phyloP scores from a whole-genome alignment of 2,888 invertebrate genomes.

The Apamea monoglypha region DNA sequence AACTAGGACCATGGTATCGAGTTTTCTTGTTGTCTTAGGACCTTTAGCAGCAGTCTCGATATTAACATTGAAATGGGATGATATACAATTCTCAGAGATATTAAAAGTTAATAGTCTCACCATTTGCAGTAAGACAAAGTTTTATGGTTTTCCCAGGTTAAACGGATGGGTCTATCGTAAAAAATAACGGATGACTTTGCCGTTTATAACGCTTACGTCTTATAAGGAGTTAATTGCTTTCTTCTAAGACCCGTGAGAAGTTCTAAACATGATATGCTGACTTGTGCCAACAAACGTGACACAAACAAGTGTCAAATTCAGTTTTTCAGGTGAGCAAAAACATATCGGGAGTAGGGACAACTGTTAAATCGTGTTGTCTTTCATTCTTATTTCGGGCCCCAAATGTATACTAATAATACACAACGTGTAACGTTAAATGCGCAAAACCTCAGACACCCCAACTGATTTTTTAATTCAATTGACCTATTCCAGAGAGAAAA shows the following conservation, averaged over 20 bases:
- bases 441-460: no score
- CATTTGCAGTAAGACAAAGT: conserved; percentile 13
- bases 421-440: no score
- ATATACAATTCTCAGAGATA: not conserved
- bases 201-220: conserved; percentile 7
- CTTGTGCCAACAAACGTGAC: not conserved
- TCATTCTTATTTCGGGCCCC: not conserved
- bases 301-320: not conserved
- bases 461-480: no score
- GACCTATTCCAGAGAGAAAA: no score
- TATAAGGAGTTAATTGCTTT: conserved; percentile 32
- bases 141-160: conserved; percentile 12
- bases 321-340: not conserved
- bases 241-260: conserved; percentile 33
- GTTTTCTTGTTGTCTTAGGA: not conserved
- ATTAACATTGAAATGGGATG: no score
- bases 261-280: not conserved
- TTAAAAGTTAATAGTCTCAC: conserved; percentile 7
- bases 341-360: not conserved
- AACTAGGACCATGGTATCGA: not conserved
- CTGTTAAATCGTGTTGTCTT: not conserved
- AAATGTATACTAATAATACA: no score
- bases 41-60: not conserved
- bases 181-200: not conserved
- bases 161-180: not conserved